A percentile compares a stretch with the other conserved stretches of the same genome.
phyloP scores from a whole-genome alignment of 92 coral and sea anemone species.

The Bergia puertoricense region DNA sequence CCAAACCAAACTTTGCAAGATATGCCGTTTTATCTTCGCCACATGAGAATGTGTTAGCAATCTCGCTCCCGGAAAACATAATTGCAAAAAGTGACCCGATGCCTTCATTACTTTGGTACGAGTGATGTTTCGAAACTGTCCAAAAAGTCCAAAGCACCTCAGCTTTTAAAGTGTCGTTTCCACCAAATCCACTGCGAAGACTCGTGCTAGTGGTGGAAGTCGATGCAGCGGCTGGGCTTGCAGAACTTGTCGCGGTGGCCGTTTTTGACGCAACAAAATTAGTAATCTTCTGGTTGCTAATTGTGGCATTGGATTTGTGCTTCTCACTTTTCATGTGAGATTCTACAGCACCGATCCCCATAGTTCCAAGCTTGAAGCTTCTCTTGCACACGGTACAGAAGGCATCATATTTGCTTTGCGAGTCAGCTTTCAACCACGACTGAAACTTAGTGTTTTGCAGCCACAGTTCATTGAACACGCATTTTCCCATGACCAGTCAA shows the following conservation, averaged over 20 bases:
- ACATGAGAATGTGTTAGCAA: constrained; percentile 15
- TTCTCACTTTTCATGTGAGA: constrained; percentile 25
- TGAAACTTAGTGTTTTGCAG: constrained; percentile 26
- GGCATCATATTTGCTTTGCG: constrained; percentile 26
- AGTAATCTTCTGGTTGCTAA: constrained; percentile 31
- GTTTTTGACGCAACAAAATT: constrained; percentile 10
- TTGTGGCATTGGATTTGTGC: constrained; percentile 20
- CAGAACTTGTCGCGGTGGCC: constrained; percentile 19
- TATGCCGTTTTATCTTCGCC: constrained; percentile 11
- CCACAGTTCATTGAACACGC: background rate
- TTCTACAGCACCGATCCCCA: constrained; percentile 31
- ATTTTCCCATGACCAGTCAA: constrained; percentile 10
- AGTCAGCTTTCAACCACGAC: constrained; percentile 25
- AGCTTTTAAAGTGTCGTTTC: constrained; percentile 31
- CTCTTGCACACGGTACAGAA: constrained; percentile 29
- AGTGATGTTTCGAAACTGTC: constrained; percentile 27
- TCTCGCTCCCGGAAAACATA: constrained; percentile 13
- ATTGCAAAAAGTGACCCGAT: constrained; percentile 20
- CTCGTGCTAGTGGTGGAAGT: constrained; percentile 21
- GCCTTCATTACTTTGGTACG: constrained; percentile 4
- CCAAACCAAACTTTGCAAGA: constrained; percentile 22
- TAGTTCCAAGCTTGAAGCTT: constrained; percentile 26
- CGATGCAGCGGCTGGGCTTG: constrained; percentile 21
- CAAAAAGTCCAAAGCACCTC: constrained; percentile 31
- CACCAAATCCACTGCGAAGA: constrained; percentile 25